Conservation (phyloP, 1,140 invertebrate species). For the Sycophila sp. region DNA sequence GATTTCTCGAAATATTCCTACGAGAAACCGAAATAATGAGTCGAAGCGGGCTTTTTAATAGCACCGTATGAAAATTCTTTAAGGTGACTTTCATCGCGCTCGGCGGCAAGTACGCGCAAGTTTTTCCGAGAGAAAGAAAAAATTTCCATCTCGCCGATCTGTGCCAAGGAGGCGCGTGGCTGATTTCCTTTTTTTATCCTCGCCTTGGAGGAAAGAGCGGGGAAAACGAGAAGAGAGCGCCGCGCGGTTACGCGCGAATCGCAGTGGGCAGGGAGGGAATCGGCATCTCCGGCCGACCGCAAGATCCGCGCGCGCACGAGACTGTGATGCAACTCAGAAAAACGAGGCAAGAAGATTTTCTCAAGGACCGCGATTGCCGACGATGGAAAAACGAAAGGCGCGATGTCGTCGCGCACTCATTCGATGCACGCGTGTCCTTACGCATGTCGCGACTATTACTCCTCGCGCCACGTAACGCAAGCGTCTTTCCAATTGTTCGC, state of each 20-base stretch:
- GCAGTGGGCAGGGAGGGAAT: slow-evolving; percentile 11
- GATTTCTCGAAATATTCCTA: too few species aligned
- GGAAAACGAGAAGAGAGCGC: slow-evolving; percentile 26
- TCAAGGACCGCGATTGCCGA: slow-evolving; percentile 55
- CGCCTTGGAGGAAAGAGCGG: slow-evolving; percentile 29
- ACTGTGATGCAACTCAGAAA: slow-evolving; percentile 61
- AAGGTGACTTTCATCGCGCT: too few species aligned
- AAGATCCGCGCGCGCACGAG: slow-evolving; percentile 27
- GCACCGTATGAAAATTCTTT: too few species aligned
- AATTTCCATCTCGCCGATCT: not conserved
- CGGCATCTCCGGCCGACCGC: slow-evolving; percentile 1
- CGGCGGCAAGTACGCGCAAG: too few species aligned
- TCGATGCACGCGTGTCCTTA: slow-evolving; percentile 38
- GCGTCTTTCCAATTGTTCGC: too few species aligned
- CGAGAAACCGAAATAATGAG: too few species aligned
- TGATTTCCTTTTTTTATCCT: slow-evolving; percentile 31
- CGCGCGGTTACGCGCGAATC: not conserved
- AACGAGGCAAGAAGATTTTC: slow-evolving; percentile 60
- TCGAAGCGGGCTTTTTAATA: too few species aligned
- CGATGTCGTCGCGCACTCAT: slow-evolving; percentile 12
- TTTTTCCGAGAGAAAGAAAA: slow-evolving; percentile 41
- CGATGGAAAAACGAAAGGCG: slow-evolving; percentile 65
- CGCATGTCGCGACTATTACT: too few species aligned
- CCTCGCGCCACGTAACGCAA: too few species aligned
- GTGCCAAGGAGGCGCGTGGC: slow-evolving; percentile 35